Conservation (phyloP, 2,888 invertebrate species). For the Macrosiphum euphorbiae region DNA sequence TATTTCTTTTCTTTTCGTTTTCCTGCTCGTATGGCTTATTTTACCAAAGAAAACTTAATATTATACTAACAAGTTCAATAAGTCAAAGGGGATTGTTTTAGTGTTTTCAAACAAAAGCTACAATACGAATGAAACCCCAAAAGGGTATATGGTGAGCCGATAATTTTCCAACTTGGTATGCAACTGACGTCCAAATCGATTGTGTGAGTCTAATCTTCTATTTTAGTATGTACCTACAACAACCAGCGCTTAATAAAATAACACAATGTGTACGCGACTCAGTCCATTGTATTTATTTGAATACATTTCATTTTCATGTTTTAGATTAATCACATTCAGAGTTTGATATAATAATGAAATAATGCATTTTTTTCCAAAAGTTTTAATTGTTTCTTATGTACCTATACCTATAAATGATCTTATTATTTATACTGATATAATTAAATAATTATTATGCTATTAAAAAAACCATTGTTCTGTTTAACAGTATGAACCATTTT, state of each 20-base stretch:
- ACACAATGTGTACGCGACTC: background rate
- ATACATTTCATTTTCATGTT: background rate
- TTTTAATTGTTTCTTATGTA: background rate
- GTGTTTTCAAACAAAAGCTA: conserved; percentile 42
- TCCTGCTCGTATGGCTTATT: conserved; percentile 3
- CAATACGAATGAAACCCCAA: conserved; percentile 38
- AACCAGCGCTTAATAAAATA: background rate
- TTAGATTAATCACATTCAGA: background rate
- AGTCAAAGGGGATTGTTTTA: conserved; percentile 30
- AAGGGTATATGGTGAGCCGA: background rate
- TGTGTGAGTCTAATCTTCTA: background rate
- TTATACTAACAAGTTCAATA: conserved; percentile 41
- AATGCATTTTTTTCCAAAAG: background rate
- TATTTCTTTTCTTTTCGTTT: conserved; percentile 28
- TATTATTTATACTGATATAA: background rate
- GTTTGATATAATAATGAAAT: background rate
- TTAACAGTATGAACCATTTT: background rate
- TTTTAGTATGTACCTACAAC: background rate
- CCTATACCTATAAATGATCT: background rate
- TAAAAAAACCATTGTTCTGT: background rate
- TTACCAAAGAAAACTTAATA: conserved; percentile 23
- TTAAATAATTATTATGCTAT: background rate
- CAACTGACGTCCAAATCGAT: conserved; percentile 1
- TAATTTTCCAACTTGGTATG: conserved; percentile 30
- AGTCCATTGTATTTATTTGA: background rate